Base-by-base conservation (phyloP, 2,797 vertebrate species). In the Eulemur mongoz region DNA sequence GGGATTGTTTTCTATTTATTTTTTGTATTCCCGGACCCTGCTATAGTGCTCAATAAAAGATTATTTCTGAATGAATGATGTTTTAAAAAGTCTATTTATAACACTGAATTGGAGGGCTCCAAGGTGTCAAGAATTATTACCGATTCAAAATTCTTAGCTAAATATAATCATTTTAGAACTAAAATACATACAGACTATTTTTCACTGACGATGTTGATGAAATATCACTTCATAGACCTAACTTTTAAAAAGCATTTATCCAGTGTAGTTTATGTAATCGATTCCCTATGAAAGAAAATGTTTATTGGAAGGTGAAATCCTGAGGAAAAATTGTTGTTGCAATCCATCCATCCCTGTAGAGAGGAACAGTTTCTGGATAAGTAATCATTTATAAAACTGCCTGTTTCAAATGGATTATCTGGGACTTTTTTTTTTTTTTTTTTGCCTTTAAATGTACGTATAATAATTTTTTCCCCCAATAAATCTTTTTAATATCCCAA, bases 401-500 rank as follows among this genome's bases (percentile, higher is more conserved):
- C 61, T 93, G 2, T 75, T 91, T 94, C 25, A 54, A 84, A 35
- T 54, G 17, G 20, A 61, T 83, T 84, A 76, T 17, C 52, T 67
- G 45, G 59, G 67, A 22, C 10, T 4, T 32, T 22, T 27, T 40
- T 67, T 40, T 40, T 32, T 38, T 40, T 40, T 61, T 52, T 48
- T 75, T 22, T 11, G 18, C 32, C 59, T 93, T 79, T 82, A 67
- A 69, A 52, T 30, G 25, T 50, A 8, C 22, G 14, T 89, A 57
- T 57, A 57, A 57, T 57, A 57, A 57, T 57, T 57, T 23, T 23
- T 57, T 4, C 54, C 9, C 93, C 96, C 97, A 98, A 97, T 98
- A 98, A 98, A 98, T 96, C 96, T 97, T 98, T 98, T 98, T 98
- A 98, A 98, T 98, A 96, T 97, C 97, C 97, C 97, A 97, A 98